phyloP scores from a whole-genome alignment of 2,797 vertebrate genomes.

The Acestrorhynchus altus region DNA sequence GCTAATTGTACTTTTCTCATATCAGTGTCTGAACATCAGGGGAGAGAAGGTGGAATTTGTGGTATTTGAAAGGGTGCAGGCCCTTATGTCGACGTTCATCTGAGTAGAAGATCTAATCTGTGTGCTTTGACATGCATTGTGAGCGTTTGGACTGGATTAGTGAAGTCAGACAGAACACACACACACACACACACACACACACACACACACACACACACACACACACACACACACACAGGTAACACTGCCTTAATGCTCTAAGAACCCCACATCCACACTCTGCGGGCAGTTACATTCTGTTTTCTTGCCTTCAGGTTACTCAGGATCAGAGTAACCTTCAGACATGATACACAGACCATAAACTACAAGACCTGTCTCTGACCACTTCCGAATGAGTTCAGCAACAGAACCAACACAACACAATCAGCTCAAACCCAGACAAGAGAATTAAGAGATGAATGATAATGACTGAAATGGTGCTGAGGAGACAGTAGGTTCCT shows the following conservation, averaged over 20 bases:
- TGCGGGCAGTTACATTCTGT: no score
- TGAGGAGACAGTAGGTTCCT: no score
- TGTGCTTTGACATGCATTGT: constrained; percentile 16
- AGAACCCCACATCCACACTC: no score
- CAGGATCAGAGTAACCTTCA: no score
- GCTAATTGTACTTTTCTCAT: background rate
- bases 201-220: background rate
- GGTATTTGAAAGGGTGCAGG: constrained; percentile 8
- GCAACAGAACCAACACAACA: background rate
- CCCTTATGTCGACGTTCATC: background rate
- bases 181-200: no score
- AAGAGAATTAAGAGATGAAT: background rate
- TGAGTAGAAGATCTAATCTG: constrained; percentile 2
- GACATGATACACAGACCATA: no score
- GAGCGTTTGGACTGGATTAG: constrained; percentile 25
- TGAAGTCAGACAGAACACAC: background rate
- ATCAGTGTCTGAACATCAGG: background rate
- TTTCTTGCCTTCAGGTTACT: no score
- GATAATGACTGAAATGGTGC: background rate
- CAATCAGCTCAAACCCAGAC: no score
- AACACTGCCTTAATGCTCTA: no score
- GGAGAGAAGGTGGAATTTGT: constrained; percentile 18
- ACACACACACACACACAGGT: background rate
- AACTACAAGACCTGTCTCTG: no score
- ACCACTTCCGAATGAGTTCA: background rate